Evolutionary conservation across 92 coral and sea anemone genomes (phyloP).

Genomic region (Bergia puertoricense): DNA sequence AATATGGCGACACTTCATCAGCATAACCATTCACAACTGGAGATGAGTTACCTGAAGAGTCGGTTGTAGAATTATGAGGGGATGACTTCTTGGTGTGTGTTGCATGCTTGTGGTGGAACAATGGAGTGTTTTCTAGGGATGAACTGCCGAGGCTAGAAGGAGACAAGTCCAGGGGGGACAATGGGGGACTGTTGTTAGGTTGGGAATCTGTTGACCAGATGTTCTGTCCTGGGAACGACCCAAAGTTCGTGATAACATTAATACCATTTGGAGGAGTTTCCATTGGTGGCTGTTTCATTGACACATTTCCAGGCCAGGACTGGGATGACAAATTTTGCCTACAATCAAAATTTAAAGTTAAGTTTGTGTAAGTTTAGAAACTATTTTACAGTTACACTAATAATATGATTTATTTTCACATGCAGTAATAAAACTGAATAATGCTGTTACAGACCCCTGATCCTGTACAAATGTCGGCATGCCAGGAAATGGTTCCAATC

Average conservation of each 20-base stretch:
- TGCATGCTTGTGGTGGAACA: slow-evolving; percentile 60
- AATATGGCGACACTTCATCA: slow-evolving; percentile 91
- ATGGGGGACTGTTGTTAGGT: slow-evolving; percentile 75
- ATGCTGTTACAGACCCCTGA: slow-evolving; percentile 24
- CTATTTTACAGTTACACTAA: background rate
- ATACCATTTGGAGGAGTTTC: slow-evolving; percentile 50
- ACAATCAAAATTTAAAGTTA: background rate
- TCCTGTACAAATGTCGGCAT: slow-evolving; percentile 41
- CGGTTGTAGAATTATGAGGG: slow-evolving; percentile 77
- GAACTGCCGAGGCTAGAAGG: slow-evolving; percentile 71
- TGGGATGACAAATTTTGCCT: slow-evolving; percentile 79
- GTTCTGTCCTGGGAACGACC: slow-evolving; percentile 88
- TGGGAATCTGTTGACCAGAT: slow-evolving; percentile 90
- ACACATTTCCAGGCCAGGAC: slow-evolving; percentile 75
- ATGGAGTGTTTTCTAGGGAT: slow-evolving; percentile 62
- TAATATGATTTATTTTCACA: background rate
- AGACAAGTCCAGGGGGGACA: slow-evolving; percentile 75
- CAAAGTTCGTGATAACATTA: slow-evolving; percentile 59
- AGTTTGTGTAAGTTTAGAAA: background rate
- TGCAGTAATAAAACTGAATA: background rate
- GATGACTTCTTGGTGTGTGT: slow-evolving; percentile 38
- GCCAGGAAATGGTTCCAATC: slow-evolving; percentile 71
- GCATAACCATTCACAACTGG: slow-evolving; percentile 87
- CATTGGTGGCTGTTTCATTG: slow-evolving; percentile 44
- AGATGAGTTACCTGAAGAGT: slow-evolving; percentile 75